Conservation (phyloP, 2,797 vertebrate species). For the Etheostoma perlongum region DNA sequence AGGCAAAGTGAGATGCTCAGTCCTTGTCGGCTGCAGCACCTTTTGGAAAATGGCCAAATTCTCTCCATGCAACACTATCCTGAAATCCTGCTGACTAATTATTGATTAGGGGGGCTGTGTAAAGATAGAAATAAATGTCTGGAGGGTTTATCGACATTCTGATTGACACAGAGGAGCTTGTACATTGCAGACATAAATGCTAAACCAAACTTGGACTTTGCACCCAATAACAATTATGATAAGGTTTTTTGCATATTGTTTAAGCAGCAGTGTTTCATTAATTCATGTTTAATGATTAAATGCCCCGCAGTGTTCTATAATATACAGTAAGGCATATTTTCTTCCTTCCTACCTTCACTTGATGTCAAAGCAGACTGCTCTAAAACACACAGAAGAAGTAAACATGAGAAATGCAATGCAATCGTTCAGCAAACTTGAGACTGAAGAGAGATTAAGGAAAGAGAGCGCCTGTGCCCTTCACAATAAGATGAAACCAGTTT, state of each 20-base stretch:
- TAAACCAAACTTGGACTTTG: not conserved
- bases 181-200: slow-evolving; percentile 15
- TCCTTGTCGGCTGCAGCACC: slow-evolving; percentile 26
- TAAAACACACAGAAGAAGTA: slow-evolving; percentile 56
- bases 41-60: slow-evolving; percentile 48
- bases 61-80: slow-evolving; percentile 21
- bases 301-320: not conserved
- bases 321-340: slow-evolving; percentile 6
- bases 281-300: not conserved
- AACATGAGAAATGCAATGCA: slow-evolving; percentile 23
- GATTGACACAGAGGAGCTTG: slow-evolving; percentile 21
- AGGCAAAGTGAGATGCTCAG: slow-evolving; percentile 58
- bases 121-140: slow-evolving; percentile 40
- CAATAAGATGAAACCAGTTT: slow-evolving; percentile 17
- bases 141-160: slow-evolving; percentile 43
- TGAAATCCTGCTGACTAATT: slow-evolving; percentile 42
- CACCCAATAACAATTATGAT: not conserved
- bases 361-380: slow-evolving; percentile 53
- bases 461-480: slow-evolving; percentile 34
- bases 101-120: slow-evolving; percentile 57
- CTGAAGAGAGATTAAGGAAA: slow-evolving; percentile 20
- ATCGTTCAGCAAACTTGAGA: slow-evolving; percentile 37
- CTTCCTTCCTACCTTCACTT: slow-evolving; percentile 63
- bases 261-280: not conserved
- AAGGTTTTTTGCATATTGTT: not conserved